phyloP scores from a whole-genome alignment of 2,113 vertebrate genomes.

The Protobothrops flavoviridis region DNA sequence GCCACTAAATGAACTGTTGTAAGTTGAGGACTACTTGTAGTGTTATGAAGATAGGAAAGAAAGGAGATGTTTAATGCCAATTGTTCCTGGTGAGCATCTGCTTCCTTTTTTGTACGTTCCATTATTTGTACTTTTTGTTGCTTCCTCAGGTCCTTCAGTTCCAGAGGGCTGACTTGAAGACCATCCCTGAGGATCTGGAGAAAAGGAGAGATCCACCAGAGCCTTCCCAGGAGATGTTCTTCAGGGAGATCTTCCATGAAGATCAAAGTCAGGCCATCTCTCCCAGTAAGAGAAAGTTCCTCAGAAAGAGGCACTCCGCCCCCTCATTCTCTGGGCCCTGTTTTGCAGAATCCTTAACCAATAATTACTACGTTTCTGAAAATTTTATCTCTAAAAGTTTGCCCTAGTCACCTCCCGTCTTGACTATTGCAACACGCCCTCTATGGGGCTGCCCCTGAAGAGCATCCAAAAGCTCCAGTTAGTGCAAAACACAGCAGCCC shows the following conservation, averaged over 20 bases:
- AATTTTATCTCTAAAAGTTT: not conserved
- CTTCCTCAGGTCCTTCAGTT: not conserved
- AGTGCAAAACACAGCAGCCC: no score
- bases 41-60: not conserved
- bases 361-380: not conserved
- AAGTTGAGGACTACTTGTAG: not conserved
- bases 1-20: not conserved
- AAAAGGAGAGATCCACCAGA: not conserved
- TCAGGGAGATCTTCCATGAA: not conserved
- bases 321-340: not conserved
- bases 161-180: not conserved
- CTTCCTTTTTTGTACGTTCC: not conserved
- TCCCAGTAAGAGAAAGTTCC: not conserved
- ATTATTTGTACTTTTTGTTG: not conserved
- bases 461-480: no score
- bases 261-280: not conserved
- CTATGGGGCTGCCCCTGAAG: no score
- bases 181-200: not conserved
- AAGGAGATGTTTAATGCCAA: not conserved
- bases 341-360: not conserved
- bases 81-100: not conserved
- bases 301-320: not conserved
- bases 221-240: not conserved
- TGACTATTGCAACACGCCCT: no score
- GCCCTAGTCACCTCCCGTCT: no score